phyloP scores from a whole-genome alignment of 2,888 invertebrate species.

The Microplitis manilae region DNA sequence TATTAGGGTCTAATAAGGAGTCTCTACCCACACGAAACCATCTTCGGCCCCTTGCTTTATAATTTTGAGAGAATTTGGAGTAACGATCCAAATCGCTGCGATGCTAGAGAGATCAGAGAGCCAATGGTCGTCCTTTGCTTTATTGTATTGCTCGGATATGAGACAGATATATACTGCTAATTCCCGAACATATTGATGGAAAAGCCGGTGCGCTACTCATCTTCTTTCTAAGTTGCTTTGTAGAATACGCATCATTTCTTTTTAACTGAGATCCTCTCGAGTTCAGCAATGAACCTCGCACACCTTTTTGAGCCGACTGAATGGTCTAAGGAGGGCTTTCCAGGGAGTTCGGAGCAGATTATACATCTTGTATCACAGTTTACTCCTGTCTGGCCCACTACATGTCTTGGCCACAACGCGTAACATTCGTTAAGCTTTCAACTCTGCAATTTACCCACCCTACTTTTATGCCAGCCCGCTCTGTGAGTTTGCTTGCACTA shows the following conservation, averaged over 20 bases:
- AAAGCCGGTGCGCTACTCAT: background rate
- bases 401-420: conserved; percentile 38
- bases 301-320: conserved; percentile 17
- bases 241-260: background rate
- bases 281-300: conserved; percentile 34
- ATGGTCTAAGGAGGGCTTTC: conserved; percentile 31
- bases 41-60: no score
- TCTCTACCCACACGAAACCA: no score
- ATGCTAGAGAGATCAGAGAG: no score
- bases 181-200: background rate
- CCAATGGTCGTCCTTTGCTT: no score
- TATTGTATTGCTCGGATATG: background rate
- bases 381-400: conserved; percentile 44
- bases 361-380: conserved; percentile 48
- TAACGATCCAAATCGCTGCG: no score
- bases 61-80: no score
- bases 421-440: conserved; percentile 23
- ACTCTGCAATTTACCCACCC: conserved; percentile 26
- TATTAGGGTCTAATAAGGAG: no score
- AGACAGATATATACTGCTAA: background rate
- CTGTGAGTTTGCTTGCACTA: no score
- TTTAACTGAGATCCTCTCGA: no score
- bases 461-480: no score
- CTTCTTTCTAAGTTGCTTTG: background rate
- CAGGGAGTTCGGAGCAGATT: conserved; percentile 40